Conservation (phyloP, 2,797 vertebrate species). For the Scleropages formosus region DNA sequence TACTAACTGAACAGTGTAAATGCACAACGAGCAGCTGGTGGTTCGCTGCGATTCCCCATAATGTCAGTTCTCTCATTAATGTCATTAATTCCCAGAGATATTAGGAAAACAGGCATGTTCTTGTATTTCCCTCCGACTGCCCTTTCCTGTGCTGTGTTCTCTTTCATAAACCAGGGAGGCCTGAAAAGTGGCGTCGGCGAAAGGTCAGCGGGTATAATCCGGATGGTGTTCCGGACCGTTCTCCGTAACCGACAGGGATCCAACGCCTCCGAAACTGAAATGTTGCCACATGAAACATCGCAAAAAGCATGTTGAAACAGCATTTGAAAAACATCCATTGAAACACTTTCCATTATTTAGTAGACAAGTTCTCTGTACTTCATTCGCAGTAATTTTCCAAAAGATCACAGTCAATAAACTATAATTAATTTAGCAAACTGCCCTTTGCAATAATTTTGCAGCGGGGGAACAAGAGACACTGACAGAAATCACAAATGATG, state of each 20-base stretch:
- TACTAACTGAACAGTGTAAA: too few species aligned
- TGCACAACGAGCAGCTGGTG: too few species aligned
- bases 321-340: not conserved
- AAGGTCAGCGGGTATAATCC: not conserved
- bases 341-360: not conserved
- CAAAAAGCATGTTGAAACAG: not conserved
- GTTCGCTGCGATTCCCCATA: too few species aligned
- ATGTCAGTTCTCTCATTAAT: too few species aligned
- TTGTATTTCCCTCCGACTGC: too few species aligned
- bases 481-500: too few species aligned
- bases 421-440: not conserved
- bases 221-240: not conserved
- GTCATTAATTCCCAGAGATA: too few species aligned
- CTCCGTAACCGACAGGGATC: not conserved
- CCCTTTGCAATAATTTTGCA: not conserved
- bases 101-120: too few species aligned
- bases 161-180: not conserved
- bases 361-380: not conserved
- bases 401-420: not conserved
- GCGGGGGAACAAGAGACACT: not conserved
- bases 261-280: not conserved
- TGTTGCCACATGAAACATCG: slow-evolving; percentile 1
- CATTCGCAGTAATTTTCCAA: not conserved
- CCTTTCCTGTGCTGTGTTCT: too few species aligned
- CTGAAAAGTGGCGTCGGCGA: not conserved